A percentile compares a stretch with the other conserved stretches of the same genome.
Conservation (phyloP, 1,140 invertebrate genomes). For the Cataglyphis hispanica region DNA sequence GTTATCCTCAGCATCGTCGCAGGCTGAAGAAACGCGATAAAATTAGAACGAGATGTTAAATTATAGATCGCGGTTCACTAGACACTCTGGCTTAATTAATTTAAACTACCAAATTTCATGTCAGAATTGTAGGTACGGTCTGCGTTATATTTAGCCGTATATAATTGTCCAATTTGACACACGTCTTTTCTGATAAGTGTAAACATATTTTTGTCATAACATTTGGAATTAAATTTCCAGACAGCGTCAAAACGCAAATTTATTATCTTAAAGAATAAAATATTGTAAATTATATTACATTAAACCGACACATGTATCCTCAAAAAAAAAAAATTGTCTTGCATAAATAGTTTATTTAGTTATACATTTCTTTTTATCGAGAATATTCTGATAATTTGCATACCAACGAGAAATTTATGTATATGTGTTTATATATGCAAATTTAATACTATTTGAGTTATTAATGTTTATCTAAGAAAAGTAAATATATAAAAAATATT, state of each 20-base stretch:
- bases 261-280: background rate
- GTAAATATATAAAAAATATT: background rate
- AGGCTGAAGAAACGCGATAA: background rate
- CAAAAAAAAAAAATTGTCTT: background rate
- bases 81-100: slow-evolving; percentile 19
- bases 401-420: background rate
- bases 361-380: background rate
- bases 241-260: background rate
- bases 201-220: background rate
- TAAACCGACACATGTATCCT: background rate
- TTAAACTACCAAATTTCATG: slow-evolving; percentile 1
- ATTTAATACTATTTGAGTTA: background rate
- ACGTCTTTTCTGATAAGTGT: background rate
- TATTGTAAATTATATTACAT: background rate
- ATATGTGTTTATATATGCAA: background rate
- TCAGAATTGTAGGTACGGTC: background rate
- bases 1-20: background rate
- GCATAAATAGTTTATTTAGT: slow-evolving; percentile 5
- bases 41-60: slow-evolving; percentile 23
- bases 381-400: background rate
- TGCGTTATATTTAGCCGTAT: slow-evolving; percentile 18
- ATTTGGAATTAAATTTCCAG: background rate
- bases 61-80: slow-evolving; percentile 19
- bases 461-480: background rate
- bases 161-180: background rate